These are phyloP conservation scores for Archivesica marissinica DNA, from an alignment of 1,140 invertebrate genomes.

Conservation along the genomic window DNA sequence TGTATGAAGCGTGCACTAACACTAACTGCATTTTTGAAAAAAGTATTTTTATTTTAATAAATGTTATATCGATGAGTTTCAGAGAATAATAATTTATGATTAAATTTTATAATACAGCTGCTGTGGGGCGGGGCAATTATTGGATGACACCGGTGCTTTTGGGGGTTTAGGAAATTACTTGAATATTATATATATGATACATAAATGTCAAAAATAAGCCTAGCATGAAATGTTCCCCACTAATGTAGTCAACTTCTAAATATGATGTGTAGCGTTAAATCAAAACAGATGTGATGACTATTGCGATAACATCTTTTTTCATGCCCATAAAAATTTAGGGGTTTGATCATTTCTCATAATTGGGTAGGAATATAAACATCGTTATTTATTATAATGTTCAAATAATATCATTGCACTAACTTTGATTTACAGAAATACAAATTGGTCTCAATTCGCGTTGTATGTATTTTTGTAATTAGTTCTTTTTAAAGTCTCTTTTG, in stretches of 20 bases:
- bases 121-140: neutral
- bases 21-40: no score
- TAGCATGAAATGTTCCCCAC: neutral
- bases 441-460: neutral
- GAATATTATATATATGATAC: no score
- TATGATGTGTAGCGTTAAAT: conserved; percentile 10
- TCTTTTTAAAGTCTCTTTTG: no score
- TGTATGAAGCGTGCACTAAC: no score
- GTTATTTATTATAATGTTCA: neutral
- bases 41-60: no score
- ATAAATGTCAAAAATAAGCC: no score
- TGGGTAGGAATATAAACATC: conserved; percentile 7
- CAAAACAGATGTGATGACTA: neutral
- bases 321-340: neutral
- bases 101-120: neutral
- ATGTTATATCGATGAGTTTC: no score
- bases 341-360: neutral
- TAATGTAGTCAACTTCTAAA: conserved; percentile 22
- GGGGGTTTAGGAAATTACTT: no score
- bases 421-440: neutral
- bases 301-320: conserved; percentile 17
- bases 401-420: neutral
- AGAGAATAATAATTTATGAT: neutral
- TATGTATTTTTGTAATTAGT: no score
- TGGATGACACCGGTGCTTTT: no score